A percentile compares a stretch with the other conserved stretches of the same genome.
Evolutionary conservation across 2,888 invertebrate genomes (phyloP).

Genomic region (Lapara coniferarum): DNA sequence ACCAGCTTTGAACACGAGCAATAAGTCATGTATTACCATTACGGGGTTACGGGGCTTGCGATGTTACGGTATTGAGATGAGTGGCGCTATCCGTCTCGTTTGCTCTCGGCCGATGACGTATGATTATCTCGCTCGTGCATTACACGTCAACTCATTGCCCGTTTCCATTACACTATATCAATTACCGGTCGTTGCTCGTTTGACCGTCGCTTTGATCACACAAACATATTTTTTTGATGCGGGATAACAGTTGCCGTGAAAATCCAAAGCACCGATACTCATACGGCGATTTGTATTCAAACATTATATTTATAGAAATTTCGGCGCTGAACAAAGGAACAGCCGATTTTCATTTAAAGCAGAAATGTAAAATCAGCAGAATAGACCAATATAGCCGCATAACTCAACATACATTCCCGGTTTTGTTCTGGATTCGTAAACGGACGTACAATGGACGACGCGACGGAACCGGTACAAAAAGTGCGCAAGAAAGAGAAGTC

Average conservation of each 20-base stretch:
- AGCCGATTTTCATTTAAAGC: conserved; percentile 30
- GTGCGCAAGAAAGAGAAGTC: conserved; percentile 76
- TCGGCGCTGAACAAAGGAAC: background rate
- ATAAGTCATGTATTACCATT: conserved; percentile 31
- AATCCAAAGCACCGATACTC: background rate
- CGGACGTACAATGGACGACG: conserved; percentile 75
- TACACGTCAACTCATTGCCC: conserved; percentile 76
- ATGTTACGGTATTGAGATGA: conserved; percentile 23
- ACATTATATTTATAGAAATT: conserved; percentile 3
- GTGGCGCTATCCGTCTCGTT: conserved; percentile 63
- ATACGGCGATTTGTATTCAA: background rate
- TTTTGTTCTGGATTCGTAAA: conserved; percentile 58
- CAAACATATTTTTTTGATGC: conserved; percentile 25
- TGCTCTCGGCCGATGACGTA: conserved; percentile 56
- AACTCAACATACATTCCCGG: conserved; percentile 54
- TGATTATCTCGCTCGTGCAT: conserved; percentile 71
- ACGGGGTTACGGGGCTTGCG: conserved; percentile 25
- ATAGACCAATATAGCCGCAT: conserved; percentile 43
- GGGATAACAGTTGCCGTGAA: background rate
- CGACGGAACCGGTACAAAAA: conserved; percentile 68
- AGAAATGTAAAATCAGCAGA: conserved; percentile 31
- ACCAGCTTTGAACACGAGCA: conserved; percentile 44
- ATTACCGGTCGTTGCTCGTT: conserved; percentile 35
- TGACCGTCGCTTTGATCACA: conserved; percentile 19
- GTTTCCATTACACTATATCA: conserved; percentile 82